Percentiles rank a stretch among this genome's conserved stretches.
These are phyloP conservation scores for Drosophila anomalata DNA, from an alignment of 2,888 invertebrate genomes.

Conservation along the genomic window DNA sequence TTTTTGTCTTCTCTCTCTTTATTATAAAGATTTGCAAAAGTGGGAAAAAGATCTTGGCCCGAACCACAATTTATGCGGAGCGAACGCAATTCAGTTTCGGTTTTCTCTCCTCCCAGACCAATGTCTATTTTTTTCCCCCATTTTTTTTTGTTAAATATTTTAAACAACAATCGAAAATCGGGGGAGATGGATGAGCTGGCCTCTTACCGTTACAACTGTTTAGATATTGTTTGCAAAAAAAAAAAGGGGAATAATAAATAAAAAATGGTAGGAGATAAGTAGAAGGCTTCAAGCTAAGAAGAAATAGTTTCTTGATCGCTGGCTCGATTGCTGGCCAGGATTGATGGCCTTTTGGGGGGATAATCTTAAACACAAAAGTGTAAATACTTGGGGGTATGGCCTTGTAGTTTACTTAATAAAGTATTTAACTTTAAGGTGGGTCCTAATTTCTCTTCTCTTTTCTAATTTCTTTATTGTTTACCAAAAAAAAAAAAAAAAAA, in stretches of 20 bases:
- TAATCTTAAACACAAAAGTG: background rate
- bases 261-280: background rate
- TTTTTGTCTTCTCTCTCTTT: conserved; percentile 44
- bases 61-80: conserved; percentile 63
- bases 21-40: conserved; percentile 72
- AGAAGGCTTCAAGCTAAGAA: background rate
- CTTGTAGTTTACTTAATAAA: too few species aligned
- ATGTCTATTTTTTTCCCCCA: background rate
- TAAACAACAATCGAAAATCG: conserved; percentile 24
- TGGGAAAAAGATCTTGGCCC: conserved; percentile 31
- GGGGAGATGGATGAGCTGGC: conserved; percentile 30
- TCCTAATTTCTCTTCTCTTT: conserved; percentile 20
- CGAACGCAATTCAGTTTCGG: conserved; percentile 68
- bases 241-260: background rate
- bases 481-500: background rate
- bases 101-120: conserved; percentile 11
- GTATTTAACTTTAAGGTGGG: background rate
- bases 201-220: conserved; percentile 31
- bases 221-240: conserved; percentile 20
- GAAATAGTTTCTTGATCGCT: background rate
- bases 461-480: background rate
- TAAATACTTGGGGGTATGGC: background rate
- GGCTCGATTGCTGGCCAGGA: conserved; percentile 21
- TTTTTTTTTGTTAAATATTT: conserved; percentile 2
- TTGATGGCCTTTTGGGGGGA: conserved; percentile 14